Conservation (phyloP, 2,888 invertebrate genomes). For the Sympetrum striolatum region DNA sequence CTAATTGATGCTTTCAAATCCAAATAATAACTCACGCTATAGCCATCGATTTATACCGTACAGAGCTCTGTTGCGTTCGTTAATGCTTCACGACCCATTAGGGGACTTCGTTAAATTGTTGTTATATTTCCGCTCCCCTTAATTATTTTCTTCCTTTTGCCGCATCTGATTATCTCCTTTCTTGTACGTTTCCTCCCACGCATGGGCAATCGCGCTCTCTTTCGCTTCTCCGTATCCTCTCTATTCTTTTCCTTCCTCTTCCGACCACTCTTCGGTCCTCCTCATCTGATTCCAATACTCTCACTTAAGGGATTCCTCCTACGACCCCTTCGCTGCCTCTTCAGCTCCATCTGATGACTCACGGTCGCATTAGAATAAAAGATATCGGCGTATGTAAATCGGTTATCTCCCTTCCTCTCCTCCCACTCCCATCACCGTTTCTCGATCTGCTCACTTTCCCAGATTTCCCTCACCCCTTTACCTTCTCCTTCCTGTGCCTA, state of each 20-base stretch:
- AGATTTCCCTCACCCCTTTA: not conserved
- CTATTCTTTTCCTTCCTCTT: not conserved
- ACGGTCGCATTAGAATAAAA: not conserved
- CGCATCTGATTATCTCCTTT: not conserved
- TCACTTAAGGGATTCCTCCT: not conserved
- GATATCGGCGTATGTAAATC: conserved; percentile 16
- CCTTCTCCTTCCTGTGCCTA: not conserved
- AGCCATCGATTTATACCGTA: not conserved
- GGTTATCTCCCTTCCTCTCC: not conserved
- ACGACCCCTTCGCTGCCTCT: not conserved
- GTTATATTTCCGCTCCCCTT: not conserved
- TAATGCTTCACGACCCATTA: not conserved
- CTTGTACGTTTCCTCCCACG: not conserved
- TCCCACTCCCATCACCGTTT: not conserved
- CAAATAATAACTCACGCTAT: not conserved
- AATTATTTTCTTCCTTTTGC: not conserved
- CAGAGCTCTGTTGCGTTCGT: not conserved
- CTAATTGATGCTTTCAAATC: not conserved
- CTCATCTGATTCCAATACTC: not conserved
- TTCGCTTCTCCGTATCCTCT: not conserved
- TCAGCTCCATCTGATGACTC: not conserved
- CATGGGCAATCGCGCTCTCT: not conserved
- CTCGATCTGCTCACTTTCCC: not conserved
- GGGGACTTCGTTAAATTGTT: not conserved
- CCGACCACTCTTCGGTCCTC: not conserved